These are phyloP conservation scores for Threskiornis aethiopicus DNA, from an alignment of 2,797 vertebrate species.

Conservation along the genomic window DNA sequence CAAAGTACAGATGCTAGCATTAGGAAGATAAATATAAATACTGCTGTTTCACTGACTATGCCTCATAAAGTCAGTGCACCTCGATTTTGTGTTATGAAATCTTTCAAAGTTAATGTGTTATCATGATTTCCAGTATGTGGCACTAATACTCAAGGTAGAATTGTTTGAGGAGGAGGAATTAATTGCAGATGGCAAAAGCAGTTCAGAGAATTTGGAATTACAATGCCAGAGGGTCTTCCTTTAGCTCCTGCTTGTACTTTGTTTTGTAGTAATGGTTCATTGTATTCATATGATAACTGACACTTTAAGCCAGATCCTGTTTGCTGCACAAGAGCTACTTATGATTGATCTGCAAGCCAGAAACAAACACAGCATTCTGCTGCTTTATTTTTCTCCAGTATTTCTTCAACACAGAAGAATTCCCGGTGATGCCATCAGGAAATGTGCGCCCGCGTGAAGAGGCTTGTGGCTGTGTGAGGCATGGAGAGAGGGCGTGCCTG, in stretches of 20 bases:
- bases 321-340: not conserved
- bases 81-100: not conserved
- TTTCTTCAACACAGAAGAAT: not conserved
- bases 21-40: not conserved
- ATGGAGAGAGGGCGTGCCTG: not conserved
- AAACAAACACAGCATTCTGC: not conserved
- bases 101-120: not conserved
- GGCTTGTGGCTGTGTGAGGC: not conserved
- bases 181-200: not conserved
- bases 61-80: not conserved
- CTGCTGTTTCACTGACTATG: not conserved
- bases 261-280: not conserved
- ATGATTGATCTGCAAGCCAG: not conserved
- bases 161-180: not conserved
- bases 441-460: not conserved
- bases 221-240: not conserved
- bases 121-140: conserved; percentile 42
- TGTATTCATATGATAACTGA: not conserved
- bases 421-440: not conserved
- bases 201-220: not conserved
- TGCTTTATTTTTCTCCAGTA: not conserved
- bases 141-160: conserved; percentile 38
- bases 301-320: not conserved
- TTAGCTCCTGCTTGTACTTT: not conserved
- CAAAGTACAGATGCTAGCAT: not conserved